Conservation (phyloP, 2,888 invertebrate genomes). For the Sesia bembeciformis region DNA sequence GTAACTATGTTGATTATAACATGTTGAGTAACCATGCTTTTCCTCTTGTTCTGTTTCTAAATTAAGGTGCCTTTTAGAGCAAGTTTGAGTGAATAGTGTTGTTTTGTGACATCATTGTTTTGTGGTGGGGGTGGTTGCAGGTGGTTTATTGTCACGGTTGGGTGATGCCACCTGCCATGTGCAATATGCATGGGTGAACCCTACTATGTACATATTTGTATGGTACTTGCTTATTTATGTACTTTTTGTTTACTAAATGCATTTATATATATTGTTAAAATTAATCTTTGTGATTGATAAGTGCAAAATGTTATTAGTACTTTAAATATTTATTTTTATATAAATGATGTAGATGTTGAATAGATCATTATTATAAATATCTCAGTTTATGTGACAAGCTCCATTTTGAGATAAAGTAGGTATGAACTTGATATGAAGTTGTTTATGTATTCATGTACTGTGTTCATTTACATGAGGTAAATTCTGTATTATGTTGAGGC, state of each 20-base stretch:
- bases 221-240: too few relatives aligned
- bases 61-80: constrained; percentile 25
- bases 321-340: too few relatives aligned
- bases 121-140: constrained; percentile 47
- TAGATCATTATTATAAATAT: too few relatives aligned
- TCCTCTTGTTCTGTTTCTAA: constrained; percentile 12
- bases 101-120: constrained; percentile 27
- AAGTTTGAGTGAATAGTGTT: constrained; percentile 22
- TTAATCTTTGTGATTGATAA: too few relatives aligned
- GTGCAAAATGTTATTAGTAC: too few relatives aligned
- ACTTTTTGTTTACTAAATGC: too few relatives aligned
- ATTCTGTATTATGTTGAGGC: constrained; percentile 2
- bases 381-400: too few relatives aligned
- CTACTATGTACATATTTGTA: not conserved
- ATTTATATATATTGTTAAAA: too few relatives aligned
- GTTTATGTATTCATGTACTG: too few relatives aligned
- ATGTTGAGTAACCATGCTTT: constrained; percentile 21
- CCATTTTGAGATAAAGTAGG: too few relatives aligned
- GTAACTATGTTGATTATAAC: constrained; percentile 43
- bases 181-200: constrained; percentile 40
- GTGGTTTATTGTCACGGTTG: constrained; percentile 47
- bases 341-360: too few relatives aligned
- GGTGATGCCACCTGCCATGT: constrained; percentile 57
- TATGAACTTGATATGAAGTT: too few relatives aligned
- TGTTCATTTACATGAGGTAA: not conserved